Evolutionary conservation across 1,140 invertebrate species (phyloP), one percentile per base, ranked within the genome.

Genomic region (Odontomachus brunneus): DNA sequence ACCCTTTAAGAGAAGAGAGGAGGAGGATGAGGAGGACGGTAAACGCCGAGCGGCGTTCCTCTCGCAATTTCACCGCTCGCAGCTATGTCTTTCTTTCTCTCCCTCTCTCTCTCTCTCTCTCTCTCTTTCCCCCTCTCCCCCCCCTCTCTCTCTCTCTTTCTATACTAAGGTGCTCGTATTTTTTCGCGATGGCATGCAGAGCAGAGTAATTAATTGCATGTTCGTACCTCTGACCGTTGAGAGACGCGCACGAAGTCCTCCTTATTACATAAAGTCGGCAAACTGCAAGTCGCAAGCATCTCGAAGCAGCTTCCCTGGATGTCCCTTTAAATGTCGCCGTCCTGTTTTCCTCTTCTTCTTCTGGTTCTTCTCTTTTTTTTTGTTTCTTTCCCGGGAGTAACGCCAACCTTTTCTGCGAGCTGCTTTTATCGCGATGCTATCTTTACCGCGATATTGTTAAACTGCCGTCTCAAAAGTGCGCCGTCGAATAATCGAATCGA

Each of bases 161-260:
- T n/a, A n/a, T n/a, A n/a, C n/a, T n/a, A n/a, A n/a, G n/a, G n/a
- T n/a, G n/a, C n/a, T n/a, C n/a, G n/a, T n/a, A n/a, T n/a, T 69
- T 88, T 87, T 88, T 88, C 74, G 82, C 78, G 72, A 82, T 74
- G 57, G 55, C 69, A 66, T 57, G 55, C 57, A 84, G 81, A 81
- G 51, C 29, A 48, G 60, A 49, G 49, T 69, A 83, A 78, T 80
- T 80, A 80, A 80, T 80, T 63, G 65, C 66, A 80, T 71, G 26
- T 78, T 78, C 75, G 5, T 80, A 69, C 51, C 66, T 69, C 53
- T 44, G 75, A 57, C 65, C 51, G 75, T 80, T 26, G 65, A 69
- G 65, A 57, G 69, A 48, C 12, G 51, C 33, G 33, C 33, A 51
- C 62, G 14, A 26, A 7, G 17, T 69, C 0, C 15, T 59, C 17